These are phyloP conservation scores for Triplophysa yarkandensis DNA, from an alignment of 2,797 vertebrate species.

Conservation along the genomic window DNA sequence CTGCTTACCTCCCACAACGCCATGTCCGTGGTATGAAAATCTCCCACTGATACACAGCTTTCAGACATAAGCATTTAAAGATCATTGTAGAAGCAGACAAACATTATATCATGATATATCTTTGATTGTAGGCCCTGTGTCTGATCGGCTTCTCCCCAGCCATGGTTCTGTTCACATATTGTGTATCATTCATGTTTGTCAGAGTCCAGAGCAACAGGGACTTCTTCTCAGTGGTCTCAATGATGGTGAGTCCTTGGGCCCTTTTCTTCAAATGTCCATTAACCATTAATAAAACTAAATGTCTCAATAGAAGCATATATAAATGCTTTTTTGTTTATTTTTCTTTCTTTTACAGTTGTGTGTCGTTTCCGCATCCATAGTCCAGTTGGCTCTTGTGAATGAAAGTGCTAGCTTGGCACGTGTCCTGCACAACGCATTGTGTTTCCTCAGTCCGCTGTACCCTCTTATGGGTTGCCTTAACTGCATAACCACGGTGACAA, in stretches of 20 bases:
- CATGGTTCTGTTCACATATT: constrained; percentile 82
- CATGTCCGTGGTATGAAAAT: constrained; percentile 70
- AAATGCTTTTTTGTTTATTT: neutral
- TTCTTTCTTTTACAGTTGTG: constrained; percentile 66
- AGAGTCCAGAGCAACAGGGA: constrained; percentile 83
- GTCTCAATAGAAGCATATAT: neutral
- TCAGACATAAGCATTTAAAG: neutral
- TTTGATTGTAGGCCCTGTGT: constrained; percentile 69
- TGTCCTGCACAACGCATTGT: constrained; percentile 72
- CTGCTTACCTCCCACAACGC: constrained; percentile 73
- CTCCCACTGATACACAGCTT: neutral
- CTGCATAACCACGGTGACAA: constrained; percentile 76
- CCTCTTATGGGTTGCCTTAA: constrained; percentile 80
- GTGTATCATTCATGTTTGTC: constrained; percentile 83
- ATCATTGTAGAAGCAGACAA: neutral
- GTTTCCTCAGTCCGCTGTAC: constrained; percentile 78
- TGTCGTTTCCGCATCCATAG: constrained; percentile 75
- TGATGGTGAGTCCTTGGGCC: constrained; percentile 68
- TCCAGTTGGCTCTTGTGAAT: constrained; percentile 72
- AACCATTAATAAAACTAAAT: neutral
- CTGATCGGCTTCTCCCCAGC: constrained; percentile 78
- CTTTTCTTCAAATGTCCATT: neutral
- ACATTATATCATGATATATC: neutral
- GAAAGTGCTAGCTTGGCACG: constrained; percentile 60
- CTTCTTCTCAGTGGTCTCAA: constrained; percentile 85